Evolutionary conservation across 2,888 invertebrate species (phyloP).

Genomic region (Tolmerus cingulatus): DNA sequence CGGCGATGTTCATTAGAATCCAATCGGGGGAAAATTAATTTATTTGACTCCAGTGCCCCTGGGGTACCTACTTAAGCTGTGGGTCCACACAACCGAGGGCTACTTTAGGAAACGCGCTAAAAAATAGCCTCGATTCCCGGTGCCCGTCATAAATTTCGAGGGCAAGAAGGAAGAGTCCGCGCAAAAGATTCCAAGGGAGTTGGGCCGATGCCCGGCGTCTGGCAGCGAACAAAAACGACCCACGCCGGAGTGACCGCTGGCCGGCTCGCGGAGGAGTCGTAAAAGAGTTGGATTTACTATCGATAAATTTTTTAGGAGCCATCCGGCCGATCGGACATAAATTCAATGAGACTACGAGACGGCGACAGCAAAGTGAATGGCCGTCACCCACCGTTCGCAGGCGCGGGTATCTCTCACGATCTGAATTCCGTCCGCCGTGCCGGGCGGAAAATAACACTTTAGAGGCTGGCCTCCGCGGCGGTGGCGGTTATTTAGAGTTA

Average conservation of each 20-base stretch:
- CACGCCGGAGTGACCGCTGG: neutral
- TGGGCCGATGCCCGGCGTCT: neutral
- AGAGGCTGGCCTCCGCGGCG: neutral
- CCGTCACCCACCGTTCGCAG: constrained; percentile 1
- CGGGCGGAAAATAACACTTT: neutral
- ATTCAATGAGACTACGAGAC: constrained; percentile 23
- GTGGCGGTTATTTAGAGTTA: too few species aligned
- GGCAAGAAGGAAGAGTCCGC: neutral
- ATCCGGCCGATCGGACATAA: constrained; percentile 4
- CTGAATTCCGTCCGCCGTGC: neutral
- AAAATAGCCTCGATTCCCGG: neutral
- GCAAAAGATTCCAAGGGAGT: constrained; percentile 15
- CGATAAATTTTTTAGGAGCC: constrained; percentile 34
- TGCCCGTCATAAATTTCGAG: constrained; percentile 6
- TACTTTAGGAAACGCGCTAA: neutral
- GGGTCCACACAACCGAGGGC: neutral
- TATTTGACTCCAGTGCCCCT: neutral
- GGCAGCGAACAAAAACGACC: constrained; percentile 13
- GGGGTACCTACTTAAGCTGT: neutral
- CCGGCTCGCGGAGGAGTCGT: neutral
- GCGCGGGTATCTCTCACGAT: neutral
- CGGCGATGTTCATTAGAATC: neutral
- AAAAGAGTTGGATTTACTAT: constrained; percentile 34
- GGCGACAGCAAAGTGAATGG: constrained; percentile 31
- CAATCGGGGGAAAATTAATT: constrained; percentile 14